phyloP scores from a whole-genome alignment of 2,888 invertebrate genomes.

The Lysandra coridon region DNA sequence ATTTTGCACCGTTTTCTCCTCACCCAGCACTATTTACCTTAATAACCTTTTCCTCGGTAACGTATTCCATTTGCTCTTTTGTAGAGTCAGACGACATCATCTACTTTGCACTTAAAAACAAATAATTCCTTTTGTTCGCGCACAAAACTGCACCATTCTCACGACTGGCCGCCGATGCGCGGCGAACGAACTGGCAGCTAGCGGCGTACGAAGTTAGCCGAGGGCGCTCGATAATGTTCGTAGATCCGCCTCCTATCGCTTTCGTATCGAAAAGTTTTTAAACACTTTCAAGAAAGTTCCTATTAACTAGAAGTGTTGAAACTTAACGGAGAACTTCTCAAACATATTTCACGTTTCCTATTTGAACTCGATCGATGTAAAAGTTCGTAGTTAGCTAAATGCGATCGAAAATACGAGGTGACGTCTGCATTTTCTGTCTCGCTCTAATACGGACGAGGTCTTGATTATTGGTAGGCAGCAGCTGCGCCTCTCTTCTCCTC shows the following conservation, averaged over 20 bases:
- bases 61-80: constrained; percentile 75
- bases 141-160: constrained; percentile 75
- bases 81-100: constrained; percentile 78
- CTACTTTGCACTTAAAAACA: constrained; percentile 69
- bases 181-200: constrained; percentile 68
- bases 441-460: constrained; percentile 65
- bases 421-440: constrained; percentile 61
- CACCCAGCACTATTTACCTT: constrained; percentile 70
- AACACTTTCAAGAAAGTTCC: constrained; percentile 43
- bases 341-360: constrained; percentile 9
- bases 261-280: constrained; percentile 59
- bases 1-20: constrained; percentile 62
- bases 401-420: constrained; percentile 35
- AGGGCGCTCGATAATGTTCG: constrained; percentile 67
- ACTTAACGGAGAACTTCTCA: background rate
- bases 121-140: constrained; percentile 73
- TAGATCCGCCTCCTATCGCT: constrained; percentile 79
- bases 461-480: constrained; percentile 82
- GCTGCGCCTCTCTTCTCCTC: constrained; percentile 81
- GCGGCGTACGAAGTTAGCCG: constrained; percentile 53
- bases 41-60: constrained; percentile 72
- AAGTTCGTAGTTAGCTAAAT: background rate
- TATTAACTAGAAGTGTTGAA: background rate
- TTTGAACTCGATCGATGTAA: background rate
- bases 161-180: constrained; percentile 78